A percentile compares a stretch with the other conserved stretches of the same genome.
Evolutionary conservation across 2,113 vertebrate species (phyloP).

Genomic region (Gavialis gangeticus): DNA sequence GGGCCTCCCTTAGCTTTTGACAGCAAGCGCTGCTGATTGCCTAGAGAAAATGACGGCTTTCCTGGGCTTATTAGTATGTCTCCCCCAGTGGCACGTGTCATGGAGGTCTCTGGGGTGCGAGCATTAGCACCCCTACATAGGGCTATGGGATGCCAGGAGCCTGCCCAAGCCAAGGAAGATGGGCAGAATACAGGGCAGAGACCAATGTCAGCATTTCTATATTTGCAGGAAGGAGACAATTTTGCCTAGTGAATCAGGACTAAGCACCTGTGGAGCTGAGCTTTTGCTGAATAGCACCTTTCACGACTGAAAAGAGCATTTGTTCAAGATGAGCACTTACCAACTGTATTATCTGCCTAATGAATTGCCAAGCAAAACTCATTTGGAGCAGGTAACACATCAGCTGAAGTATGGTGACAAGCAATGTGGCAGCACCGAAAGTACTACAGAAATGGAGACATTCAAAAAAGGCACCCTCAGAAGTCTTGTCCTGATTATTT

Average conservation of each 20-base stretch:
- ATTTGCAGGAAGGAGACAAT: neutral
- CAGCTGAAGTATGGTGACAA: neutral
- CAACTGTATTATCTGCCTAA: neutral
- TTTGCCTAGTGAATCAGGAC: neutral
- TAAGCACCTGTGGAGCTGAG: neutral
- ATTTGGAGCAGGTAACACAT: accelerated
- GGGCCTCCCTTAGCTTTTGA: neutral
- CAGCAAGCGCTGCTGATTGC: neutral
- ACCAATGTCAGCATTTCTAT: conserved; percentile 1
- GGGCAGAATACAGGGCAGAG: neutral
- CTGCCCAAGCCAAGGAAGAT: accelerated
- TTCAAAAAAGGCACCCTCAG: neutral
- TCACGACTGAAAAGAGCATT: neutral
- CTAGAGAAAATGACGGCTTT: neutral
- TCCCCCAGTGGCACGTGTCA: accelerated
- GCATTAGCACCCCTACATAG: neutral
- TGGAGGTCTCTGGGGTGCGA: neutral
- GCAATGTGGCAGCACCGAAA: neutral
- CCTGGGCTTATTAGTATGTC: neutral
- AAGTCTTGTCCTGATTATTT: neutral
- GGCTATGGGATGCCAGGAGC: neutral
- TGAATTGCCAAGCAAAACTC: neutral
- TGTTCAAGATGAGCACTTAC: neutral
- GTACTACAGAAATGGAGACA: conserved; percentile 11
- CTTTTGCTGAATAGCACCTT: neutral